Evolutionary conservation across 2,888 invertebrate species (phyloP), one percentile per base, ranked within the genome.

Genomic region (Dascillus cervinus): DNA sequence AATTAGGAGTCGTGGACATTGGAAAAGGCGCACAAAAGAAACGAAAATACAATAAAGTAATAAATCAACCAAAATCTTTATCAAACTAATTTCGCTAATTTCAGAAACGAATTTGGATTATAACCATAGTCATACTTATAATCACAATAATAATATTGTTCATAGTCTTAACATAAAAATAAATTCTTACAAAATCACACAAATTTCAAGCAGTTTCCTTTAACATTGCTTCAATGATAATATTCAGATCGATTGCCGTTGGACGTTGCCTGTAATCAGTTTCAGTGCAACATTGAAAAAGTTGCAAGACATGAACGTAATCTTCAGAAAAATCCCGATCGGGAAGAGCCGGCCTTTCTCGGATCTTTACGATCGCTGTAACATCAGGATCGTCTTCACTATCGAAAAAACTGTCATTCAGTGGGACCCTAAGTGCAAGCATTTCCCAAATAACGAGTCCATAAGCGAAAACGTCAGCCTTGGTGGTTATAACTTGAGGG

Each of bases 381-480:
- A 50, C 59, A 3, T 64, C 61, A 9, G 17, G 8, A 17, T 55
- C 58, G 36, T 62, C 61, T 22, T 55, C 58, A 8, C 37, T 38
- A 14, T 47, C 31, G 8, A 49, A 44, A 12, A 51, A 47, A 26
- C 55, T 49, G 8, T 67, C 63, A 0, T 70, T 56, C 52, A 82
- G 81, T 0, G 88, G 89, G 0, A 80, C 73, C 29, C 70, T 66
- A 2, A 87, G 65, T 0, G 85, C 72, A 58, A 89, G 66, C 76
- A 86, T 88, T 69, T 89, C 88, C 77, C 83, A 88, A 13, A 88
- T 56, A 0, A 82, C 74, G 5, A 88, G 68, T 0, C 88, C 90
- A 41, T 80, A 79, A 2, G 88, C 70, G 67, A 85, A 90, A 26
- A 90, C 76, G 54, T 90, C 89, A 0, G 82, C 77, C 62, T 82